A percentile compares a stretch with the other conserved stretches of the same genome.
phyloP scores from a whole-genome alignment of 1,140 invertebrate genomes.

The Panagrolaimus sp. region DNA sequence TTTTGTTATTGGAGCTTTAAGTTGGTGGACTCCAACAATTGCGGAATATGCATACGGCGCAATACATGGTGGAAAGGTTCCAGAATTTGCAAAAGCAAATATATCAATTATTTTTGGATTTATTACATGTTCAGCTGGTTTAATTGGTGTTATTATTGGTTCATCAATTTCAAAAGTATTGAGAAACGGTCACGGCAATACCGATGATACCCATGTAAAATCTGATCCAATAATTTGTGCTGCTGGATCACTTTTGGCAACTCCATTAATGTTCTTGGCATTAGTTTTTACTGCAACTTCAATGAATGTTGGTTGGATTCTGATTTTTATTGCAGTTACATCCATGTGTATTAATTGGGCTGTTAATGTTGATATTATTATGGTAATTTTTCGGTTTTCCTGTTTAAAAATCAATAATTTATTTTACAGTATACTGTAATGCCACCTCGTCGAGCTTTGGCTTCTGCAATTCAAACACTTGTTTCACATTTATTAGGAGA shows the following conservation, averaged over 20 bases:
- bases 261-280: neutral
- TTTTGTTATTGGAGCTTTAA: constrained; percentile 1
- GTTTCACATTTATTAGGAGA: constrained; percentile 62
- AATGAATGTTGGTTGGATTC: constrained; percentile 19
- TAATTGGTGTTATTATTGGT: neutral
- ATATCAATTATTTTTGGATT: neutral
- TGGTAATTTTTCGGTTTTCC: neutral
- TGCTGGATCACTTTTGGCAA: neutral
- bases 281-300: neutral
- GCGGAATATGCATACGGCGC: constrained; percentile 48
- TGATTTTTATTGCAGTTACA: neutral
- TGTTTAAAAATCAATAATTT: neutral
- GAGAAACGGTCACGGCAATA: neutral
- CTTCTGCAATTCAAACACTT: constrained; percentile 59
- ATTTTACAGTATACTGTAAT: neutral
- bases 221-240: constrained; percentile 9
- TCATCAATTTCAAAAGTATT: neutral
- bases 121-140: neutral
- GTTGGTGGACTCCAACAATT: constrained; percentile 6
- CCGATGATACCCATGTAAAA: neutral
- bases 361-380: neutral
- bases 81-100: neutral
- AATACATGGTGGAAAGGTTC: constrained; percentile 34
- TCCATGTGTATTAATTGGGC: neutral
- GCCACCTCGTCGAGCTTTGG: neutral